Percentiles rank a stretch among this genome's conserved stretches.
Evolutionary conservation across 1,140 invertebrate species (phyloP).

Genomic region (Papilio aristodemus): DNA sequence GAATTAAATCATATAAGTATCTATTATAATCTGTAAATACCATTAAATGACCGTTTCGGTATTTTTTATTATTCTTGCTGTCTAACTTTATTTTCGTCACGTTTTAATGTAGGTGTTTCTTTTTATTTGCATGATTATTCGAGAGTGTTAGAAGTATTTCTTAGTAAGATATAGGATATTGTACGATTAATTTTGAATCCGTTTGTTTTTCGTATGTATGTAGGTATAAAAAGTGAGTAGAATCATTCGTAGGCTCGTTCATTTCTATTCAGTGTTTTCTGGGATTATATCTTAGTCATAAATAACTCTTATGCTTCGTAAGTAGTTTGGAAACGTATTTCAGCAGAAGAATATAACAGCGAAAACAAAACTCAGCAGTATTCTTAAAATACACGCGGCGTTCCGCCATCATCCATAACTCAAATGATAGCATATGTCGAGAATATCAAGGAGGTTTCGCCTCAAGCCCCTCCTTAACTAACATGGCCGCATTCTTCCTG

Average conservation of each 20-base stretch:
- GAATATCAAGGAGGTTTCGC: constrained; percentile 77
- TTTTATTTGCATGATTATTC: background rate
- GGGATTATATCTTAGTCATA: constrained; percentile 32
- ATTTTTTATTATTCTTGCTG: background rate
- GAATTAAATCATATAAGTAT: constrained; percentile 6
- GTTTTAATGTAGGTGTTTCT: constrained; percentile 7
- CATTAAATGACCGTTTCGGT: background rate
- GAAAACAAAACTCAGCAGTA: constrained; percentile 65
- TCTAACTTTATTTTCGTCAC: too few species aligned
- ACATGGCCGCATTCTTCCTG: constrained; percentile 64
- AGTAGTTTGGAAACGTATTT: constrained; percentile 43
- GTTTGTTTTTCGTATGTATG: background rate
- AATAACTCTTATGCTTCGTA: constrained; percentile 40
- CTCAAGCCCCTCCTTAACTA: constrained; percentile 68
- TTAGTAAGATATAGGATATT: background rate
- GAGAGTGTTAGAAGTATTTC: background rate
- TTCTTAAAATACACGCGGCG: constrained; percentile 67
- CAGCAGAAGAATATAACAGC: constrained; percentile 58
- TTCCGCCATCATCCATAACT: constrained; percentile 72
- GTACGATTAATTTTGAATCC: background rate
- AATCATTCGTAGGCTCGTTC: constrained; percentile 21
- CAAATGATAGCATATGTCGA: constrained; percentile 76
- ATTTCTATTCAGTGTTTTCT: constrained; percentile 33
- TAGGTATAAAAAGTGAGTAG: constrained; percentile 8
- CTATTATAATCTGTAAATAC: background rate